Percentiles rank a stretch among this genome's conserved stretches.
phyloP scores from a whole-genome alignment of 2,888 invertebrate species.

The Polydrusus pterygomalis region DNA sequence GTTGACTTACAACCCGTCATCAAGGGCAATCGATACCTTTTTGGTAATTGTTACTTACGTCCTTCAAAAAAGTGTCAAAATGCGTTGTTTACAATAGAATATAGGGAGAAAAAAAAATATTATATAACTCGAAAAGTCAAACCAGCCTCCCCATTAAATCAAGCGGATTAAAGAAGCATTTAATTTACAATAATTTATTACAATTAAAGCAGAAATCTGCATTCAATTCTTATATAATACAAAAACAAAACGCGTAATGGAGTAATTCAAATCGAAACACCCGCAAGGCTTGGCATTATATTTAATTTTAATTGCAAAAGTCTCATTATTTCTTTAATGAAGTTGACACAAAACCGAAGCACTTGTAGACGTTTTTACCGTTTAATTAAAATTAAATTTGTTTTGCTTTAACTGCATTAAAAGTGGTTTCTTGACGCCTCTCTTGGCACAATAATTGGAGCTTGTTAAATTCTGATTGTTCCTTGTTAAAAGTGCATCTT shows the following conservation, averaged over 20 bases:
- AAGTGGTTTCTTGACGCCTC: slow-evolving; percentile 39
- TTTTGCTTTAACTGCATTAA: slow-evolving; percentile 62
- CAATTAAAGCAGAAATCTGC: too few relatives aligned
- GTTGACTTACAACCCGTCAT: too few relatives aligned
- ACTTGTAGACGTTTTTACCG: slow-evolving; percentile 63
- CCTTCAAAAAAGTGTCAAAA: too few relatives aligned
- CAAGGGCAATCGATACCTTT: too few relatives aligned
- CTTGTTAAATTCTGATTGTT: slow-evolving; percentile 15
- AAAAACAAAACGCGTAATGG: slow-evolving; percentile 50
- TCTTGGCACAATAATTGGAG: slow-evolving; percentile 8
- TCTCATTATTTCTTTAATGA: slow-evolving; percentile 67
- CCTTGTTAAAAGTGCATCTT: too few relatives aligned
- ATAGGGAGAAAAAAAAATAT: too few relatives aligned
- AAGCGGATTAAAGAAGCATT: too few relatives aligned
- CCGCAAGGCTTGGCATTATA: slow-evolving; percentile 57
- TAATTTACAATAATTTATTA: too few relatives aligned
- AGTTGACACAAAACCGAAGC: slow-evolving; percentile 65
- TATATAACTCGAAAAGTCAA: too few relatives aligned
- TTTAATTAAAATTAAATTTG: slow-evolving; percentile 65
- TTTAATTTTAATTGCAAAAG: slow-evolving; percentile 66
- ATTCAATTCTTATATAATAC: slow-evolving; percentile 34
- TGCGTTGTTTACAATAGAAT: too few relatives aligned
- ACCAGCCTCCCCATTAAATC: too few relatives aligned
- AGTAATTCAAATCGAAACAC: slow-evolving; percentile 63
- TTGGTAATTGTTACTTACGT: too few relatives aligned